Conservation (phyloP, 2,113 vertebrate species). For the Pipa parva region DNA sequence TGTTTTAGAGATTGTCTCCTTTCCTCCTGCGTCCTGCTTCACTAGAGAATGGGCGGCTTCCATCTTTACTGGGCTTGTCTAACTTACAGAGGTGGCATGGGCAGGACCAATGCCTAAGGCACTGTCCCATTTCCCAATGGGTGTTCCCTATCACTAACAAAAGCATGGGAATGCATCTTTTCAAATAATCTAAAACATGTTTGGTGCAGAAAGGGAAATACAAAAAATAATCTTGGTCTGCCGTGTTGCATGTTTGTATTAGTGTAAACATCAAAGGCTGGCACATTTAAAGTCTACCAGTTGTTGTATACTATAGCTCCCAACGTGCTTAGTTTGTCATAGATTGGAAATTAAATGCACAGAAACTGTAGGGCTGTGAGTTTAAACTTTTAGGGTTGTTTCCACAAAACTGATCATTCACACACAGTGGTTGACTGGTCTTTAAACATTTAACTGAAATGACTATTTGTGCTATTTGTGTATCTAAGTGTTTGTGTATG, state of each 20-base stretch:
- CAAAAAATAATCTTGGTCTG: neutral
- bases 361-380: too few relatives aligned
- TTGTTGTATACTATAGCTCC: too few relatives aligned
- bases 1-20: neutral
- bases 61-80: constrained; percentile 25
- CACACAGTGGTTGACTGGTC: too few relatives aligned
- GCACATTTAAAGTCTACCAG: neutral
- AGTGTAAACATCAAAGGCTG: too few relatives aligned
- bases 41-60: constrained; percentile 8
- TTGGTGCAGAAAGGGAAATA: constrained; percentile 10
- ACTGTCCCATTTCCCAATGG: constrained; percentile 40
- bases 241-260: too few relatives aligned
- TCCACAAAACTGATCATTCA: too few relatives aligned
- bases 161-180: constrained; percentile 39
- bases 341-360: too few relatives aligned
- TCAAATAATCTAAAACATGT: constrained; percentile 8
- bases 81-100: constrained; percentile 29
- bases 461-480: too few relatives aligned
- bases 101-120: constrained; percentile 33
- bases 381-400: too few relatives aligned
- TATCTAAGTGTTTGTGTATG: too few relatives aligned
- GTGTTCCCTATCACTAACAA: constrained; percentile 28
- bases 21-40: constrained; percentile 1
- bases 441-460: too few relatives aligned
- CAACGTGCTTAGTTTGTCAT: too few relatives aligned